A percentile compares a stretch with the other conserved stretches of the same genome.
Evolutionary conservation across 2,113 vertebrate species (phyloP).

Genomic region (Sporophila hypoxantha): DNA sequence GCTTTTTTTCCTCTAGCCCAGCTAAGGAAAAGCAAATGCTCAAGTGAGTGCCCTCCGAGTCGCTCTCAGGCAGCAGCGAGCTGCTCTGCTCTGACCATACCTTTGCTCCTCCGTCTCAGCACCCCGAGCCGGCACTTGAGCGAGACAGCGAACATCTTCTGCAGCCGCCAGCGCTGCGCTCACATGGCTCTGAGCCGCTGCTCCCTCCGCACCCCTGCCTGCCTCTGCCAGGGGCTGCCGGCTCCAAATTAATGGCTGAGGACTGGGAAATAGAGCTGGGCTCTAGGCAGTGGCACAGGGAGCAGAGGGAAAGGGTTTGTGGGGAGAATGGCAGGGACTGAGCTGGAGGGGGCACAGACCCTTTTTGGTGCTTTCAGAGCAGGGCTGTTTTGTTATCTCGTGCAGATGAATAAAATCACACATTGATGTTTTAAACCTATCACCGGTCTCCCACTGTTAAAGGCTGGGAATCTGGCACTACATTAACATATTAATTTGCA

Average conservation of each 20-base stretch:
- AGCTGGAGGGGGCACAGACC: background rate
- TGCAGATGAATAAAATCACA: constrained; percentile 50
- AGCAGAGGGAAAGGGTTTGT: background rate
- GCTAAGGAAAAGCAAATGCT: background rate
- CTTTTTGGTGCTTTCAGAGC: background rate
- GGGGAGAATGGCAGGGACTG: background rate
- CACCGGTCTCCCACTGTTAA: background rate
- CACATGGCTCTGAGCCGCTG: constrained; percentile 69
- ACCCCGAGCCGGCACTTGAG: constrained; percentile 89
- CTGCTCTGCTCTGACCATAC: constrained; percentile 50
- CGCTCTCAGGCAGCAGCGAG: background rate
- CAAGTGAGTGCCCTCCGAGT: background rate
- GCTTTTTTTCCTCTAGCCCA: background rate
- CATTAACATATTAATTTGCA: constrained; percentile 42
- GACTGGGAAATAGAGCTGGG: constrained; percentile 8
- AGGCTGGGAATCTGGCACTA: background rate
- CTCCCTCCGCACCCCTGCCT: constrained; percentile 56
- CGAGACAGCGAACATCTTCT: constrained; percentile 85
- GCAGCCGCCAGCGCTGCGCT: constrained; percentile 50
- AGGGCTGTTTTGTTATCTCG: background rate
- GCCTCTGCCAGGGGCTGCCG: constrained; percentile 49
- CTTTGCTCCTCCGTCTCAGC: constrained; percentile 82
- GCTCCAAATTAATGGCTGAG: constrained; percentile 18
- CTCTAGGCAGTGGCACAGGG: constrained; percentile 24
- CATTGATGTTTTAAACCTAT: constrained; percentile 61